phyloP scores from a whole-genome alignment of 2,113 vertebrate genomes.

The Motacilla alba region DNA sequence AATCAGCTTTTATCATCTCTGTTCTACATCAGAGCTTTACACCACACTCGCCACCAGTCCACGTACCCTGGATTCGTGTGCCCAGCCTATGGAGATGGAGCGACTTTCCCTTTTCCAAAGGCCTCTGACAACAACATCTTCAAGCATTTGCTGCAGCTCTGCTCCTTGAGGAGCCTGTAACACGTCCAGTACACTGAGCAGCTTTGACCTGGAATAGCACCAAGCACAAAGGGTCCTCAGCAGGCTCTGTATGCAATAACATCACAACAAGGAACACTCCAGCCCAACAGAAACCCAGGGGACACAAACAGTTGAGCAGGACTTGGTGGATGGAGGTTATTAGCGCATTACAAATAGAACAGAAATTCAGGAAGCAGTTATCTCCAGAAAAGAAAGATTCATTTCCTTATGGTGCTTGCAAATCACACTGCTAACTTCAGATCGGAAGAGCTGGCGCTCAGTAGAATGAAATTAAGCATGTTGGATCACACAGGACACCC shows the following conservation, averaged over 20 bases:
- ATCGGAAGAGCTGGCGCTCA: conserved; percentile 47
- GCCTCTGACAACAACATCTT: neutral
- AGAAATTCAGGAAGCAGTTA: conserved; percentile 62
- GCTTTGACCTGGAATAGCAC: neutral
- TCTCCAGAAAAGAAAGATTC: conserved; percentile 60
- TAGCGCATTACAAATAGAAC: conserved; percentile 33
- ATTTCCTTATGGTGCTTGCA: conserved; percentile 53
- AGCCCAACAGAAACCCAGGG: neutral
- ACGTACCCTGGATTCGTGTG: neutral
- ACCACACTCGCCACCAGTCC: neutral
- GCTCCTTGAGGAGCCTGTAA: neutral
- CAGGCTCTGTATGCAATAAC: neutral
- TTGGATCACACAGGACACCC: conserved; percentile 65
- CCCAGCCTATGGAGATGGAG: rapidly evolving
- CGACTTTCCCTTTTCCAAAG: neutral
- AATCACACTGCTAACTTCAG: conserved; percentile 40
- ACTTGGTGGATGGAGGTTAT: conserved; percentile 35
- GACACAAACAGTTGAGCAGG: neutral
- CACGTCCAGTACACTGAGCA: neutral
- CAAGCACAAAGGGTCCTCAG: neutral
- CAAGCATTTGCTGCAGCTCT: neutral
- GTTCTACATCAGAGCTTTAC: neutral
- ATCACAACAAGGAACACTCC: neutral
- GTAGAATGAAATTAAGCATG: conserved; percentile 58
- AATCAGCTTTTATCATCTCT: neutral